Evolutionary conservation across 1,140 invertebrate species (phyloP).

Genomic region (Leptinotarsa defecta): DNA sequence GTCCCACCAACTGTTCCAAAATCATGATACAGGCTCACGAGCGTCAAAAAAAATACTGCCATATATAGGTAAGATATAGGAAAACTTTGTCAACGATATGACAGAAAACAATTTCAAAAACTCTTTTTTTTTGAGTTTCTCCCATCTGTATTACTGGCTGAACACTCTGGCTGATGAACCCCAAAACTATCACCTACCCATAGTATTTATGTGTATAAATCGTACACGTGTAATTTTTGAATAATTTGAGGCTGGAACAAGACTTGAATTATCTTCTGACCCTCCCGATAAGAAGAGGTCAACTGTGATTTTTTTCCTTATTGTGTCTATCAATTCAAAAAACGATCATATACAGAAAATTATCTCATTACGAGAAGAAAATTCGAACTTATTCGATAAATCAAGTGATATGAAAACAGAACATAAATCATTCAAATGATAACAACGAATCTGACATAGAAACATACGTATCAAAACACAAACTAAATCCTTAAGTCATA

Average conservation of each 20-base stretch:
- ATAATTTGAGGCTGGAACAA: no score
- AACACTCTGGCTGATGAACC: not conserved
- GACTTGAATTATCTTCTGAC: conserved; percentile 1
- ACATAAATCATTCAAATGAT: no score
- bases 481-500: no score
- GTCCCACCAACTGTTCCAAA: no score
- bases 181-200: not conserved
- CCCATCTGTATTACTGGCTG: not conserved
- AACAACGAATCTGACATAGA: no score
- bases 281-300: conserved; percentile 10
- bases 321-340: conserved; percentile 20
- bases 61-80: no score
- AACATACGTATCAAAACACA: no score
- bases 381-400: not conserved
- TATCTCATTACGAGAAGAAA: conserved; percentile 8
- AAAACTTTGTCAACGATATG: not conserved
- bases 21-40: no score
- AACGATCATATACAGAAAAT: conserved; percentile 13
- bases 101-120: not conserved
- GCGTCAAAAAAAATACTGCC: no score
- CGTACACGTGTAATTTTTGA: not conserved
- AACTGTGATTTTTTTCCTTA: conserved; percentile 17
- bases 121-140: not conserved
- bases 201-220: not conserved
- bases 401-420: no score